Evolutionary conservation across 2,797 vertebrate genomes (phyloP).

Genomic region (Gambelia wislizenii): DNA sequence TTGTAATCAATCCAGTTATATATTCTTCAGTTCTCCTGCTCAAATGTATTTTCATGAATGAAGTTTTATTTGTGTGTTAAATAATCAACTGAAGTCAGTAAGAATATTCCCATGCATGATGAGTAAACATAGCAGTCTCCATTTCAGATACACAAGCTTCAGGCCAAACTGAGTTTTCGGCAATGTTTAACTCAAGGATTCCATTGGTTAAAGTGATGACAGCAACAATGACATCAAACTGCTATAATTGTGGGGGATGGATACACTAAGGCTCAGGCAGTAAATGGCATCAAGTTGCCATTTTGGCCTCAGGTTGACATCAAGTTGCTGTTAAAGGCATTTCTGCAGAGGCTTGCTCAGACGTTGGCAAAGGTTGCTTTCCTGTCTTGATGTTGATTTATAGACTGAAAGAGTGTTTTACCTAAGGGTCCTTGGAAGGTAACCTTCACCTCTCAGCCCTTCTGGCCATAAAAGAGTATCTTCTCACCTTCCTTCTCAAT

Average conservation of each 20-base stretch:
- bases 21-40: neutral
- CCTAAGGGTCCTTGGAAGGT: neutral
- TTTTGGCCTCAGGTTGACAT: no score
- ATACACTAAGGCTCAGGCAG: neutral
- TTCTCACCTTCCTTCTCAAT: neutral
- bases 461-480: neutral
- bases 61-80: constrained; percentile 2
- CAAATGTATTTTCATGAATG: neutral
- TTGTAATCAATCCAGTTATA: neutral
- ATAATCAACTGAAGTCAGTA: neutral
- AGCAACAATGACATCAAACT: no score
- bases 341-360: neutral
- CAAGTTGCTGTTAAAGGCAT: neutral
- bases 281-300: neutral
- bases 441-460: neutral
- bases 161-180: neutral
- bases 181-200: neutral
- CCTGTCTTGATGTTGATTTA: neutral
- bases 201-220: no score
- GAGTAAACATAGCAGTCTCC: neutral
- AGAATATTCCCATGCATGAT: neutral
- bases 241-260: no score
- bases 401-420: neutral
- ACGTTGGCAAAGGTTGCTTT: neutral
- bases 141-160: neutral